Evolutionary conservation across 1,140 invertebrate species (phyloP).

Genomic region (Zaprionus gabonicus): DNA sequence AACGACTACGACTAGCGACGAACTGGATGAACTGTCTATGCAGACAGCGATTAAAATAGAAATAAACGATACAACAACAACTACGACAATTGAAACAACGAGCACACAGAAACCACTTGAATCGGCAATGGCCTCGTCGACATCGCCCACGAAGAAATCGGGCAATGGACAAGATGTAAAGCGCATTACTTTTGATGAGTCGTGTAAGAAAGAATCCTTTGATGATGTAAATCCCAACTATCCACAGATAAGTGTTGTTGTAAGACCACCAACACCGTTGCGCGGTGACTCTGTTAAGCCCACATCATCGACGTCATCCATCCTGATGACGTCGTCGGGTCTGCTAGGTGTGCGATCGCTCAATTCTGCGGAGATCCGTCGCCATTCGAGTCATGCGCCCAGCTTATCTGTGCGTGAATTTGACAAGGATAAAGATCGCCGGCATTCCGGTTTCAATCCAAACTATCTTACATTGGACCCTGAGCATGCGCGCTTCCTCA

Average conservation of each 20-base stretch:
- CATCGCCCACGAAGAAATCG: constrained; percentile 76
- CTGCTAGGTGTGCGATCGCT: constrained; percentile 63
- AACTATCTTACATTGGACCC: constrained; percentile 87
- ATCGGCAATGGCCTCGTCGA: constrained; percentile 59
- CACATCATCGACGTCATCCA: constrained; percentile 44
- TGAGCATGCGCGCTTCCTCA: constrained; percentile 87
- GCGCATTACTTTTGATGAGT: constrained; percentile 85
- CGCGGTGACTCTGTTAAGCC: constrained; percentile 77
- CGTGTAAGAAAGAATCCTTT: constrained; percentile 85
- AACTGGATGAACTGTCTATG: constrained; percentile 80
- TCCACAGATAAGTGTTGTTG: constrained; percentile 88
- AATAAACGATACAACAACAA: constrained; percentile 62
- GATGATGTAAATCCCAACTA: constrained; percentile 84
- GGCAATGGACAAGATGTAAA: constrained; percentile 84
- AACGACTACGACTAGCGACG: constrained; percentile 60
- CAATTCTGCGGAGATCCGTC: constrained; percentile 70
- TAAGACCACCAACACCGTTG: constrained; percentile 89
- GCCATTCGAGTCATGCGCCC: constrained; percentile 83
- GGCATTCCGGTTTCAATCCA: constrained; percentile 86
- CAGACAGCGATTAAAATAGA: constrained; percentile 77
- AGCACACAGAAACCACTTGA: constrained; percentile 45
- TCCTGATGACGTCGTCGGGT: constrained; percentile 50
- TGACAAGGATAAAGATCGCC: constrained; percentile 84
- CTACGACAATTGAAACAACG: constrained; percentile 42
- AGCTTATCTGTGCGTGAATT: constrained; percentile 79